These are phyloP conservation scores for roundworm (Caenorhabditis elegans) DNA, from an alignment of 1,140 invertebrate genomes.

Conservation along the genomic window DNA sequence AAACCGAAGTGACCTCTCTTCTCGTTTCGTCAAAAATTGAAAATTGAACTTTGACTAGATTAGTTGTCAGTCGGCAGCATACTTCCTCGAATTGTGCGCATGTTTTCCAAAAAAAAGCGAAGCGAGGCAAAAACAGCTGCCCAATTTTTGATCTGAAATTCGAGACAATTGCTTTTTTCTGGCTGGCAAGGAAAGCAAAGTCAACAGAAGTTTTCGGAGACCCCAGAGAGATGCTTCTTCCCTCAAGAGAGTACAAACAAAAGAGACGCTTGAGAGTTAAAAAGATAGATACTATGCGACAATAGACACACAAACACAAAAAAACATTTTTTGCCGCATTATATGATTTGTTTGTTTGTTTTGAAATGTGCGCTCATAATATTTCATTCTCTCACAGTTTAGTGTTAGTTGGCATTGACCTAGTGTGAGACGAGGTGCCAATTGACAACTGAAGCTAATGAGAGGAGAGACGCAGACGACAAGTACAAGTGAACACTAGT, in stretches of 20 bases:
- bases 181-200: slow-evolving; percentile 16
- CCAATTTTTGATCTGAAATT: slow-evolving; percentile 29
- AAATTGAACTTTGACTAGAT: neutral
- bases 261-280: slow-evolving; percentile 6
- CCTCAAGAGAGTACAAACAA: slow-evolving; percentile 31
- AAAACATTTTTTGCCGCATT: slow-evolving; percentile 31
- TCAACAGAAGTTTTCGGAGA: slow-evolving; percentile 25
- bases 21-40: neutral
- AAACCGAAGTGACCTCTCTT: neutral
- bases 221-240: slow-evolving; percentile 9
- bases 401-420: neutral
- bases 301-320: slow-evolving; percentile 1
- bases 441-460: neutral
- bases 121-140: neutral
- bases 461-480: neutral
- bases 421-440: neutral
- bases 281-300: slow-evolving; percentile 23
- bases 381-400: neutral
- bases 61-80: neutral
- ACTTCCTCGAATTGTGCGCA: neutral
- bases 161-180: slow-evolving; percentile 25
- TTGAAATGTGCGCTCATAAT: slow-evolving; percentile 11
- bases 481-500: neutral
- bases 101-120: neutral
- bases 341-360: slow-evolving; percentile 33